phyloP scores from a whole-genome alignment of 2,888 invertebrate species.

The Phyllotreta striolata region DNA sequence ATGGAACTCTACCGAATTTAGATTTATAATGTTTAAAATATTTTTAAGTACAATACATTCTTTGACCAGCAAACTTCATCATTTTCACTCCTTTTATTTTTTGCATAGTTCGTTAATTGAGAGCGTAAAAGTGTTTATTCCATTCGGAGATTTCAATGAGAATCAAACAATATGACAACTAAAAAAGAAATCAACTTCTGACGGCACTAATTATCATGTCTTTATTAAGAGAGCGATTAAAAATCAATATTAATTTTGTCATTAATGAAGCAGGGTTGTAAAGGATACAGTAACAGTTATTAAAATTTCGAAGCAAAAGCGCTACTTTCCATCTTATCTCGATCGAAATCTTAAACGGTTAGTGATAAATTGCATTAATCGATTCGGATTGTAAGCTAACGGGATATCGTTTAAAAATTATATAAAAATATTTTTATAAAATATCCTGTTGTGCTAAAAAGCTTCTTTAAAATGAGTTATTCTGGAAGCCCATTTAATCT shows the following conservation, averaged over 20 bases:
- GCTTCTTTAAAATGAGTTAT: too few species aligned
- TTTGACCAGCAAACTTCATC: background rate
- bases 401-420: too few species aligned
- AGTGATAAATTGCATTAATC: background rate
- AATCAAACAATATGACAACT: too few species aligned
- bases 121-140: too few species aligned
- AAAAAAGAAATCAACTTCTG: background rate
- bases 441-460: too few species aligned
- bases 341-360: slow-evolving; percentile 31
- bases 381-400: too few species aligned
- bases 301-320: slow-evolving; percentile 29
- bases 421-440: too few species aligned
- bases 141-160: too few species aligned
- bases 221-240: slow-evolving; percentile 32
- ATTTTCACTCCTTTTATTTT: background rate
- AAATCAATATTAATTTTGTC: slow-evolving; percentile 32
- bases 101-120: background rate
- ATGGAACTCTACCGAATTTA: background rate
- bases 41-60: too few species aligned
- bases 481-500: too few species aligned
- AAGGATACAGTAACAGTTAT: slow-evolving; percentile 29
- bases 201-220: slow-evolving; percentile 30
- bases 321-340: slow-evolving; percentile 29
- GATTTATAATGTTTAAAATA: background rate
- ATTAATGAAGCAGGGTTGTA: slow-evolving; percentile 25